Evolutionary conservation across 2,888 invertebrate species (phyloP).

Genomic region (Pristionchus arcanus): DNA sequence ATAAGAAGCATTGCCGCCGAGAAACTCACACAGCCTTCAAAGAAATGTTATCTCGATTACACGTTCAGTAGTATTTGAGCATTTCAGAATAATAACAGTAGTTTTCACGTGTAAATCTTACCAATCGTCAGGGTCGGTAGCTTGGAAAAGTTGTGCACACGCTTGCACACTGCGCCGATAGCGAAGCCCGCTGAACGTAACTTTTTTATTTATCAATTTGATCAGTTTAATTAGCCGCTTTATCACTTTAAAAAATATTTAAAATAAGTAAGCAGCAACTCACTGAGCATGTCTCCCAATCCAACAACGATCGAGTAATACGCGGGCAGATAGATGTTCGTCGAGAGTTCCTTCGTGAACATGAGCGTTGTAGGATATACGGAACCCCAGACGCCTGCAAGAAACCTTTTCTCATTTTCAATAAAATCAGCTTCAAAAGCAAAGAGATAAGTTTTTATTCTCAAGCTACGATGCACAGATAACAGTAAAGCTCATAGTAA

Average conservation of each 20-base stretch:
- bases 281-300: constrained; percentile 48
- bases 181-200: neutral
- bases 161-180: neutral
- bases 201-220: too few relatives aligned
- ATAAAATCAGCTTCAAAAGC: too few relatives aligned
- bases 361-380: neutral
- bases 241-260: too few relatives aligned
- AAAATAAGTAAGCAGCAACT: neutral
- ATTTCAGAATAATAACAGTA: too few relatives aligned
- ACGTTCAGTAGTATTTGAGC: too few relatives aligned
- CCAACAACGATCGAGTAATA: constrained; percentile 2
- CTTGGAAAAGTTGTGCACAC: neutral
- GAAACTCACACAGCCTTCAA: constrained; percentile 19
- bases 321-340: neutral
- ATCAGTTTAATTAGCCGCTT: too few relatives aligned
- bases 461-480: neutral
- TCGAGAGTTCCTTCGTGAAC: neutral
- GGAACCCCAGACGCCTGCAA: neutral
- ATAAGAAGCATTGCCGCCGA: neutral
- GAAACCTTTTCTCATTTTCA: too few relatives aligned
- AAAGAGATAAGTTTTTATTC: too few relatives aligned
- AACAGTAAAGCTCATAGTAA: neutral
- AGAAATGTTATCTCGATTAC: too few relatives aligned
- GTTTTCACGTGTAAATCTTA: too few relatives aligned
- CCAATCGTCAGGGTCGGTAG: neutral